Percentiles rank a stretch among this genome's conserved stretches.
Conservation (phyloP, 2,113 vertebrate genomes). For the Oreochromis spilurus region DNA sequence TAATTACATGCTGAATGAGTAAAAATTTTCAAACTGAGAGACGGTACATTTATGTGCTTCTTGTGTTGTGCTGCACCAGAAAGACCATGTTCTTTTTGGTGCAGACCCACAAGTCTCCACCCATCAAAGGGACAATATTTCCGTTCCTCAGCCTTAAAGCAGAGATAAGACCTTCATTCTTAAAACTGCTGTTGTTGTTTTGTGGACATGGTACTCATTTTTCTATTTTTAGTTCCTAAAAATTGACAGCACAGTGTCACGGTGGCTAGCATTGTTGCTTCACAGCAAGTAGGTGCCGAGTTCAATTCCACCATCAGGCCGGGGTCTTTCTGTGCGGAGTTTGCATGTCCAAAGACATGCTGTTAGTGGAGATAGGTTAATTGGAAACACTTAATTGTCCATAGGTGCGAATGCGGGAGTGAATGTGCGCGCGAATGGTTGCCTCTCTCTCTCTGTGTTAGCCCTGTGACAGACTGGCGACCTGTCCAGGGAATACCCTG, state of each 20-base stretch:
- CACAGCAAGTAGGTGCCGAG: background rate
- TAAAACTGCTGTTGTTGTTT: background rate
- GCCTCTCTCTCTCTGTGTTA: background rate
- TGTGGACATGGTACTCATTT: background rate
- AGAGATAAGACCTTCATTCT: background rate
- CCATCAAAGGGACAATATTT: background rate
- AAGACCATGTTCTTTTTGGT: too few species aligned
- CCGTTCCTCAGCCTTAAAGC: background rate
- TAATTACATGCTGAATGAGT: background rate
- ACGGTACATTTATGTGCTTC: too few species aligned
- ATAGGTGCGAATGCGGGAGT: accelerated
- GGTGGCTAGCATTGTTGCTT: background rate
- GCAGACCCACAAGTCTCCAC: background rate
- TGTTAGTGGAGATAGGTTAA: background rate
- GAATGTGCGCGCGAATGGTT: background rate
- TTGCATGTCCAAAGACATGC: accelerated
- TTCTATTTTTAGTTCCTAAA: background rate
- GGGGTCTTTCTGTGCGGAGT: background rate
- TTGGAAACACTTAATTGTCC: background rate
- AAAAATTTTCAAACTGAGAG: background rate
- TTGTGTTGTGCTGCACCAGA: background rate
- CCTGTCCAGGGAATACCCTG: background rate
- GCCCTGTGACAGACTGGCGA: background rate
- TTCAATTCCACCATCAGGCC: accelerated
- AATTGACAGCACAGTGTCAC: background rate